These are phyloP conservation scores for Atethmia centrago DNA, from an alignment of 2,888 invertebrate genomes.

Conservation along the genomic window DNA sequence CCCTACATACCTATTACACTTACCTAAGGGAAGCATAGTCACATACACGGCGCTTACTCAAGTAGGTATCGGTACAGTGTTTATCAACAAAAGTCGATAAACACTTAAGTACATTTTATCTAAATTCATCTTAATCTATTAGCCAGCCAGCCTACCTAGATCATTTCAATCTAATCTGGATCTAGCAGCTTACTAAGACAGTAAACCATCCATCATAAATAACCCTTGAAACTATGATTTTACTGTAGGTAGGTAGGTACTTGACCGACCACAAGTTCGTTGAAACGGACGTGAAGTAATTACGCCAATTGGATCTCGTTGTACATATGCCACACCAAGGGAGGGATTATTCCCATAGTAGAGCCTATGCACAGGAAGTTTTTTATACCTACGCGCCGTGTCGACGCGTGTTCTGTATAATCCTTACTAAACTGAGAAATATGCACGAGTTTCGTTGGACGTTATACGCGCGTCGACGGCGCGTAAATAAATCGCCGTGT, in stretches of 20 bases:
- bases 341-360: conserved; percentile 27
- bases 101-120: background rate
- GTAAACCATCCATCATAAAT: background rate
- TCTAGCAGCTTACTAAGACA: background rate
- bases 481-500: background rate
- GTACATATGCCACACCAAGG: conserved; percentile 34
- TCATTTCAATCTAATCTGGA: background rate
- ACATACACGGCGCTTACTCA: background rate
- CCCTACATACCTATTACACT: background rate
- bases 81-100: background rate
- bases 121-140: background rate
- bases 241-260: conserved; percentile 33
- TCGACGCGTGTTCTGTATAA: background rate
- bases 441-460: background rate
- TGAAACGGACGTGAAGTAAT: conserved; percentile 61
- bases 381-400: background rate
- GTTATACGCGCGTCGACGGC: too few relatives aligned
- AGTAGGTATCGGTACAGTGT: background rate
- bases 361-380: background rate
- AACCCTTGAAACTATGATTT: conserved; percentile 4
- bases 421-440: background rate
- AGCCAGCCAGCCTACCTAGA: background rate
- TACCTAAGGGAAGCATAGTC: background rate
- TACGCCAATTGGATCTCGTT: conserved; percentile 63
- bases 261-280: conserved; percentile 42